A percentile compares a stretch with the other conserved stretches of the same genome.
phyloP scores from a whole-genome alignment of 2,797 vertebrate species.

The Sebastes flavidus region DNA sequence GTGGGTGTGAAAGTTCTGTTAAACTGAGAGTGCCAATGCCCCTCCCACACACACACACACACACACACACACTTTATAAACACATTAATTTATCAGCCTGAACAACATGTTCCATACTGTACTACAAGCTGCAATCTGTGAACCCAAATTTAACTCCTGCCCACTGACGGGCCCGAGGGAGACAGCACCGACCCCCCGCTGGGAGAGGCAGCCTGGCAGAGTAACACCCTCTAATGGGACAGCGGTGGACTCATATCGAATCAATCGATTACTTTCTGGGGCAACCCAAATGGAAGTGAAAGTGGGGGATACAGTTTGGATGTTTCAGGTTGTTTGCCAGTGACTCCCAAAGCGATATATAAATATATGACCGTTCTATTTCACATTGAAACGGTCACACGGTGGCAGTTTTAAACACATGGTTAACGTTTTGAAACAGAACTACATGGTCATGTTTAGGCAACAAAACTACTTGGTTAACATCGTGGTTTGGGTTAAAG shows the following conservation, averaged over 20 bases:
- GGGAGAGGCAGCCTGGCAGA: neutral
- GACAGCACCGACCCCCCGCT: neutral
- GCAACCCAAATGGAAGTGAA: neutral
- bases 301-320: neutral
- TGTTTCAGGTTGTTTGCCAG: neutral
- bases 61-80: neutral
- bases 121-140: neutral
- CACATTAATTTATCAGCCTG: neutral
- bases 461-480: too few species aligned
- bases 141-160: neutral
- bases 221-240: neutral
- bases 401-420: neutral
- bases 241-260: neutral
- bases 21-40: too few species aligned
- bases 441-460: too few species aligned
- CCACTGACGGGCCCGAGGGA: neutral
- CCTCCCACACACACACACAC: too few species aligned
- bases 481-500: neutral
- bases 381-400: neutral
- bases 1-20: too few species aligned
- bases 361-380: too few species aligned
- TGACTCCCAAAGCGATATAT: too few species aligned
- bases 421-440: too few species aligned
- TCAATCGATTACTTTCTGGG: neutral
- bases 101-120: neutral